Percentiles rank a stretch among this genome's conserved stretches.
Evolutionary conservation across 2,797 vertebrate genomes (phyloP).

Genomic region (Tarsius wallacei): DNA sequence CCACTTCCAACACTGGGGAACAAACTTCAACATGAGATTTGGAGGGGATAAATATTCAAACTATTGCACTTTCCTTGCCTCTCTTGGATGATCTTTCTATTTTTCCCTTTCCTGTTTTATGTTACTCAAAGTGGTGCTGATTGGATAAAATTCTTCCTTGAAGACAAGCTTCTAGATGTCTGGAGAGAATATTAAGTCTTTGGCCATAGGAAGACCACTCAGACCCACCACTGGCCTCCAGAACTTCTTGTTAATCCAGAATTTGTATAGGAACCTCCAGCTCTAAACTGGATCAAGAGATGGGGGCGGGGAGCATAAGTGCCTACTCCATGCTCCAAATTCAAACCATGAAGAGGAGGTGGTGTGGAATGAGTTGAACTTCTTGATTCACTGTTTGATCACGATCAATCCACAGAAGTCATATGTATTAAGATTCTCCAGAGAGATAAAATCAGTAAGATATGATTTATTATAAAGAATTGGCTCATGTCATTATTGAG

Average conservation of each 20-base stretch:
- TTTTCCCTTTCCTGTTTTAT: conserved; percentile 6
- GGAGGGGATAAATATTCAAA: no score
- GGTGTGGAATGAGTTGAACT: background rate
- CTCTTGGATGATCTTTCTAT: background rate
- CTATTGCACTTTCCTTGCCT: background rate
- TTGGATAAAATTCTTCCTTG: background rate
- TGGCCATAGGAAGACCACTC: background rate
- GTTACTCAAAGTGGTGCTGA: background rate
- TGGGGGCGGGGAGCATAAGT: background rate
- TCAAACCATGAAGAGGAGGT: no score
- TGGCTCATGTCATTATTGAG: background rate
- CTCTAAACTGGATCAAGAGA: background rate
- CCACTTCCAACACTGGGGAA: no score
- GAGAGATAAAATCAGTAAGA: no score
- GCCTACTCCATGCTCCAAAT: background rate
- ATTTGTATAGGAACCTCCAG: background rate
- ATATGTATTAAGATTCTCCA: background rate
- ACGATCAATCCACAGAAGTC: background rate
- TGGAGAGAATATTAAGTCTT: background rate
- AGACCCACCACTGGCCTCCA: background rate
- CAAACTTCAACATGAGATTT: no score
- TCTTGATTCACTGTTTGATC: background rate
- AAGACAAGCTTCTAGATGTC: conserved; percentile 1
- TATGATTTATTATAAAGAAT: background rate
- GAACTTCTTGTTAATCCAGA: background rate